Evolutionary conservation across 2,113 vertebrate species (phyloP).

Genomic region (Nibea albiflora): DNA sequence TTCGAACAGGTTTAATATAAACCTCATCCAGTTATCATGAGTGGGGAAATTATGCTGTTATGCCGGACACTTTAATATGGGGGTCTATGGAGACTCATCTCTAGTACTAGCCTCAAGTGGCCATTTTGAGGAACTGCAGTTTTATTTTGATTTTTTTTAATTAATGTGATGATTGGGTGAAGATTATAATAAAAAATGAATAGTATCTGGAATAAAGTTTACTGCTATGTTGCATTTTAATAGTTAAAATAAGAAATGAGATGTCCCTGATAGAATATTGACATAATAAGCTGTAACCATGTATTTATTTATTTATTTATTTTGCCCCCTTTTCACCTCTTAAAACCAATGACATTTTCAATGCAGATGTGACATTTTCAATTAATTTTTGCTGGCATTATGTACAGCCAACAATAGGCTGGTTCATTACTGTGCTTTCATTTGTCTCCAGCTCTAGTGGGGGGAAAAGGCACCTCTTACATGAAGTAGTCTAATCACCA

Average conservation of each 20-base stretch:
- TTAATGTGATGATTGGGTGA: not conserved
- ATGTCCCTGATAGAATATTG: not conserved
- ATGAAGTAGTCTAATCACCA: conserved; percentile 8
- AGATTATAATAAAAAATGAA: not conserved
- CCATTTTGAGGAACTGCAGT: too few relatives aligned
- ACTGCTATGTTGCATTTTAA: not conserved
- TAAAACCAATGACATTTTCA: conserved; percentile 44
- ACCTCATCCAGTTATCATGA: too few relatives aligned
- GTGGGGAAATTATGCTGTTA: too few relatives aligned
- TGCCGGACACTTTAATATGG: too few relatives aligned
- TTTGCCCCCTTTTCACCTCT: not conserved
- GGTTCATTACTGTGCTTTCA: conserved; percentile 20
- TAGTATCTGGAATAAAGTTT: not conserved
- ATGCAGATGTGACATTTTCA: conserved; percentile 62
- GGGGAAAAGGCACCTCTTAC: not conserved
- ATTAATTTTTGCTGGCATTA: conserved; percentile 15
- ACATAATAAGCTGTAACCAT: not conserved
- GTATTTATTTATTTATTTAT: not conserved
- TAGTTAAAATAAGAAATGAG: not conserved
- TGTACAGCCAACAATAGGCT: conserved; percentile 9
- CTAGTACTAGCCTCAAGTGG: too few relatives aligned
- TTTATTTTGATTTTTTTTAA: not conserved
- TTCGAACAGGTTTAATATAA: too few relatives aligned
- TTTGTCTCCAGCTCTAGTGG: not conserved
- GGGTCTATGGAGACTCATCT: not conserved